Conservation (phyloP, 2,888 invertebrate genomes). For the Opisthograptis luteolata region DNA sequence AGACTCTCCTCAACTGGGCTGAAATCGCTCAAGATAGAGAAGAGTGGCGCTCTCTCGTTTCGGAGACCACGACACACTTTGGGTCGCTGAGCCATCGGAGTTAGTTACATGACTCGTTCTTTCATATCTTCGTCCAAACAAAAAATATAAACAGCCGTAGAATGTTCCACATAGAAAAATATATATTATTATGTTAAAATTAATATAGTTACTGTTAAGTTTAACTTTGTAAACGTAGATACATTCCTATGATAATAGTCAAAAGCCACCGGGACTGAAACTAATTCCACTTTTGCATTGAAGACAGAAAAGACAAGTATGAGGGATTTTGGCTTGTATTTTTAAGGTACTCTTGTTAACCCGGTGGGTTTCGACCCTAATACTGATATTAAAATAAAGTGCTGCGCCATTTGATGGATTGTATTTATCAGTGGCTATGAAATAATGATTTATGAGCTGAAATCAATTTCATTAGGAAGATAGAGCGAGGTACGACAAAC, state of each 20-base stretch:
- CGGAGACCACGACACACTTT: no score
- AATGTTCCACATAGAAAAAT: conserved; percentile 78
- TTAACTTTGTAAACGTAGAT: conserved; percentile 12
- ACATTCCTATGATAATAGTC: conserved; percentile 7
- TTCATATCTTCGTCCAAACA: neutral
- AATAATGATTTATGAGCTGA: conserved; percentile 17
- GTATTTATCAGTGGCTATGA: conserved; percentile 14
- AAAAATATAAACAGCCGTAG: conserved; percentile 60
- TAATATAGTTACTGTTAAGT: conserved; percentile 29
- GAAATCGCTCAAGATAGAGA: no score
- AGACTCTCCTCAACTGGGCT: no score
- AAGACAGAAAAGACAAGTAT: neutral
- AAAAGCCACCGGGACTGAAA: conserved; percentile 17
- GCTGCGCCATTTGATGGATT: conserved; percentile 23
- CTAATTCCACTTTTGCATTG: neutral
- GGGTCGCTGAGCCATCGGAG: no score
- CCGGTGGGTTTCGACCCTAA: conserved; percentile 37
- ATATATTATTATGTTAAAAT: conserved; percentile 71
- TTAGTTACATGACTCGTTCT: conserved; percentile 30
- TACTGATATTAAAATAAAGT: conserved; percentile 45
- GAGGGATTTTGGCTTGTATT: neutral
- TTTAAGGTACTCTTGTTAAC: neutral
- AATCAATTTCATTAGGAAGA: conserved; percentile 12
- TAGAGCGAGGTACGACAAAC: conserved; percentile 6
- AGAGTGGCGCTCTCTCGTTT: no score